Evolutionary conservation across 2,797 vertebrate genomes (phyloP), one percentile per base, ranked within the genome.

Genomic region (Micromesistius poutassou): DNA sequence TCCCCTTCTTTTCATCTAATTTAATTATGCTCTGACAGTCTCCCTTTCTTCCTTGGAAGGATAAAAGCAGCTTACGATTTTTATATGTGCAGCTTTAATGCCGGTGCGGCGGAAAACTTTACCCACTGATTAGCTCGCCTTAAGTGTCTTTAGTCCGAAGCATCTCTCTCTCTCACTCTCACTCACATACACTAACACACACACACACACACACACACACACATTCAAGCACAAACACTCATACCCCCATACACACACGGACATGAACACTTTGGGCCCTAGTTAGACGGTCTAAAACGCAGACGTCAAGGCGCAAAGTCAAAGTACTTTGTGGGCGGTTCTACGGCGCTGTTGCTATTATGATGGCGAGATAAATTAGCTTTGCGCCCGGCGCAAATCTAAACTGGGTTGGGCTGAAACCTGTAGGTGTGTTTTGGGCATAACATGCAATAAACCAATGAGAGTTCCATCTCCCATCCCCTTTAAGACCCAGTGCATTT

Each of bases 61-160:
- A 92, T 91, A 91, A 93, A 92, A 91, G 88, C 89, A 92, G 90
- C 90, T 93, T 91, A 90, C 84, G 88, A 86, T 93, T 92, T 92
- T 68, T 68, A 68, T 93, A 91, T 92, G 89, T 88, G 81, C 82
- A 83, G 88, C 88, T 89, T 91, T 91, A 92, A 93, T 91, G 90
- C 88, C 89, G 86, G 88, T 80, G 25, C 79, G 82, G 74, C 85
- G 81, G 81, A 89, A 71, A 92, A 91, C 88, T 91, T 91, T 88
- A 90, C 83, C 85, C 81, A 36, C 83, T 85, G 86, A 90, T 89
- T 91, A 86, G 84, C 85, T 82, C 79, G 88, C 88, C 84, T 91
- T 87, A 86, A 91, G 90, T 89, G 89, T 88, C 87, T 91, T 91
- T 87, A 90, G 90, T 84, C 83, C 25, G 82, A 42, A 85, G 86